A percentile compares a stretch with the other conserved stretches of the same genome.
Conservation (phyloP, 2,113 vertebrate species). For the Ammospiza nelsoni region DNA sequence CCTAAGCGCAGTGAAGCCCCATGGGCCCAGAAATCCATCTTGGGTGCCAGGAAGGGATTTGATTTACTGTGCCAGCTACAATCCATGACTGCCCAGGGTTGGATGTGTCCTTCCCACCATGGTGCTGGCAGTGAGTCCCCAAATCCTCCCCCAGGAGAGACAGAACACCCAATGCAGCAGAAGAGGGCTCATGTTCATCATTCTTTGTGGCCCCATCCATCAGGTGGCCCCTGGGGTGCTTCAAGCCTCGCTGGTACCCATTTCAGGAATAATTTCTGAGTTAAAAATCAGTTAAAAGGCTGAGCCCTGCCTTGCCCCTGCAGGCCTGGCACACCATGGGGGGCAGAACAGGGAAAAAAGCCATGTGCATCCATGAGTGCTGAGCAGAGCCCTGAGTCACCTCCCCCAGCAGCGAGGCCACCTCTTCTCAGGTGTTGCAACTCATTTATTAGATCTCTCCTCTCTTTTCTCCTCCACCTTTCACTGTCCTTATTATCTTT, state of each 20-base stretch:
- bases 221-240: neutral
- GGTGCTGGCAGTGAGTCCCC: rapidly evolving
- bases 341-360: neutral
- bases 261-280: neutral
- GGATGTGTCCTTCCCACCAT: neutral
- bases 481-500: conserved; percentile 8
- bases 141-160: neutral
- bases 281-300: neutral
- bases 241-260: neutral
- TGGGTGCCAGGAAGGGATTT: neutral
- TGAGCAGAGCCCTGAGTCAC: neutral
- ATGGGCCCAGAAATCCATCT: neutral
- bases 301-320: neutral
- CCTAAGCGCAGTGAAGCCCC: neutral
- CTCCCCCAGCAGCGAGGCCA: neutral
- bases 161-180: neutral
- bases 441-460: conserved; percentile 23
- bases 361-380: neutral
- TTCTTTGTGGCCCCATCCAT: neutral
- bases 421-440: neutral
- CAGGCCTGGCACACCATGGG: rapidly evolving
- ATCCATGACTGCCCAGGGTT: rapidly evolving
- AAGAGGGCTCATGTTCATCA: neutral
- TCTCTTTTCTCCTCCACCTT: neutral
- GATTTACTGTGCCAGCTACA: too few species aligned